Conservation (phyloP, 2,888 invertebrate species). For the Hypomecis punctinalis region DNA sequence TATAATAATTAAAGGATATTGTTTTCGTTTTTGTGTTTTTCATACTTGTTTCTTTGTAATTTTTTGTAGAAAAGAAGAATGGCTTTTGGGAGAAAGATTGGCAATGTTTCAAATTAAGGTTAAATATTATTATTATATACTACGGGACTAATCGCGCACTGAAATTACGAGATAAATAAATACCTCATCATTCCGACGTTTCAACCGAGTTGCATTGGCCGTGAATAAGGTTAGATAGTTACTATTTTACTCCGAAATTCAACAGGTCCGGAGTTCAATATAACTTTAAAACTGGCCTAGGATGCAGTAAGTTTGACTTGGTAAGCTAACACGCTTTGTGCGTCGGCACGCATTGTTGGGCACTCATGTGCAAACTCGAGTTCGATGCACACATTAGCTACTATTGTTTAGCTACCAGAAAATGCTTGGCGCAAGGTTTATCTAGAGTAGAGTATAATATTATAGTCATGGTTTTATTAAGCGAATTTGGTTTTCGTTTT, state of each 20-base stretch:
- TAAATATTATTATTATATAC: no score
- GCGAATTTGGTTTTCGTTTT: neutral
- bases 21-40: neutral
- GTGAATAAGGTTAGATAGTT: no score
- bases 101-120: no score
- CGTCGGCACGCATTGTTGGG: constrained; percentile 26
- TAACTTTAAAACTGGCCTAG: neutral
- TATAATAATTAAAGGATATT: neutral
- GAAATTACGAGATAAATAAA: no score
- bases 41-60: no score
- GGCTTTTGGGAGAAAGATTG: no score
- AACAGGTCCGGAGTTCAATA: no score
- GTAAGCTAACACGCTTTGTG: constrained; percentile 14
- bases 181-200: no score
- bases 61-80: no score
- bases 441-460: neutral
- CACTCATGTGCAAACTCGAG: constrained; percentile 24
- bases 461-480: neutral
- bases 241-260: no score
- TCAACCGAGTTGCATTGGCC: no score
- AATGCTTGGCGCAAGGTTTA: constrained; percentile 15
- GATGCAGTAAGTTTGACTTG: constrained; percentile 10
- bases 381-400: constrained; percentile 36
- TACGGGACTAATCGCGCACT: no score
- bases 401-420: constrained; percentile 10